phyloP scores from a whole-genome alignment of 2,888 invertebrate genomes.

The Torymus texanus region DNA sequence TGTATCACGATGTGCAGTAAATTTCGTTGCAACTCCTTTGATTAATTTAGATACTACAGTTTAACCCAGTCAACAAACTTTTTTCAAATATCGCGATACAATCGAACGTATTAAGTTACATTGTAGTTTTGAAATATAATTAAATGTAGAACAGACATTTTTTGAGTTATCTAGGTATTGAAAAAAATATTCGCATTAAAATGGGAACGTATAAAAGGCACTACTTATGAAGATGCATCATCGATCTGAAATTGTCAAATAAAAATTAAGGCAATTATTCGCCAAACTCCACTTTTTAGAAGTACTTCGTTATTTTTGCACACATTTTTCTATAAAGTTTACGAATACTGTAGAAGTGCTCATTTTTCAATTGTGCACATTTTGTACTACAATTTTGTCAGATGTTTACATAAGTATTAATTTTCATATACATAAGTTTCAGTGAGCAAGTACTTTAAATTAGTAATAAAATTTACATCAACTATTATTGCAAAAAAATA shows the following conservation, averaged over 20 bases:
- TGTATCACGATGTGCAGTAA: constrained; percentile 6
- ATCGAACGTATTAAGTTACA: constrained; percentile 27
- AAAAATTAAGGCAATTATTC: constrained; percentile 23
- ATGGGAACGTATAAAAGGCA: constrained; percentile 55
- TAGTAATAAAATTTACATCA: constrained; percentile 19
- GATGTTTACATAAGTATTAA: constrained; percentile 22
- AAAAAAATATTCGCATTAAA: constrained; percentile 52
- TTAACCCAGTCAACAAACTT: constrained; percentile 27
- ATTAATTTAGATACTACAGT: constrained; percentile 35
- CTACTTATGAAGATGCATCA: constrained; percentile 53
- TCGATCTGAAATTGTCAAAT: constrained; percentile 44
- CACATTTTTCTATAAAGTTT: constrained; percentile 20
- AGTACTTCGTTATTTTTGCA: constrained; percentile 15
- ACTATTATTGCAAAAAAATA: constrained; percentile 29
- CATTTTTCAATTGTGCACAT: constrained; percentile 16
- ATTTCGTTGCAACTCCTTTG: constrained; percentile 7
- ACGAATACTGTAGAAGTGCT: constrained; percentile 32
- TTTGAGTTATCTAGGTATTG: constrained; percentile 35
- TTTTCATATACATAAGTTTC: constrained; percentile 10
- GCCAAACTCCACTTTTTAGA: constrained; percentile 4
- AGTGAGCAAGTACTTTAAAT: constrained; percentile 10
- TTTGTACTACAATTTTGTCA: constrained; percentile 39
- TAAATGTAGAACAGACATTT: constrained; percentile 44
- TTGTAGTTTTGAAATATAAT: constrained; percentile 27
- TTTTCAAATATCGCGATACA: constrained; percentile 13